Evolutionary conservation across 2,888 invertebrate species (phyloP).

Genomic region (Spilarctia lutea): DNA sequence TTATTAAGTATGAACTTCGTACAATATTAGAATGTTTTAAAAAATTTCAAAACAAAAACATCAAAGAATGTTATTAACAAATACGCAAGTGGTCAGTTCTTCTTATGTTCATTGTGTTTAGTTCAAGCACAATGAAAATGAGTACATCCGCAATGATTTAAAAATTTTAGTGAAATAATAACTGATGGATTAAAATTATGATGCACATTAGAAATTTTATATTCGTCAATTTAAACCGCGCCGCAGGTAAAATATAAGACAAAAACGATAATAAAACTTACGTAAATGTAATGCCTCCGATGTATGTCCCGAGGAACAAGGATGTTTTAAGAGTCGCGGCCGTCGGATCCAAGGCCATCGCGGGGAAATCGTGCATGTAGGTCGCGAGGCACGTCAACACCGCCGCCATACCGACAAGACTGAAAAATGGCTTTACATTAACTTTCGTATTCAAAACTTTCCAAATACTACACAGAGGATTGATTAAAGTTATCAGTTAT

Average conservation of each 20-base stretch:
- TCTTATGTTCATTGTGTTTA: no score
- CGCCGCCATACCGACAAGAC: constrained; percentile 95
- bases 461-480: background rate
- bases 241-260: background rate
- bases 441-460: background rate
- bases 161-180: background rate
- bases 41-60: no score
- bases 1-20: no score
- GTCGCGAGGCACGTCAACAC: constrained; percentile 95
- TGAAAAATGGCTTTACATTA: constrained; percentile 59
- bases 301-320: constrained; percentile 95
- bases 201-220: background rate
- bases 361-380: constrained; percentile 93
- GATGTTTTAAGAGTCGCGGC: constrained; percentile 93
- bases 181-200: no score
- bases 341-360: constrained; percentile 93
- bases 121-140: background rate
- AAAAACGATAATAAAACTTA: constrained; percentile 61
- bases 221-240: background rate
- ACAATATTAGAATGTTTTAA: no score
- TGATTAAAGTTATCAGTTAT: background rate
- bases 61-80: no score
- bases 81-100: no score
- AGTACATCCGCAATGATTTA: background rate
- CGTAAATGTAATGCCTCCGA: constrained; percentile 96